phyloP scores from a whole-genome alignment of 2,888 invertebrate species.

The Diarsia mendica region DNA sequence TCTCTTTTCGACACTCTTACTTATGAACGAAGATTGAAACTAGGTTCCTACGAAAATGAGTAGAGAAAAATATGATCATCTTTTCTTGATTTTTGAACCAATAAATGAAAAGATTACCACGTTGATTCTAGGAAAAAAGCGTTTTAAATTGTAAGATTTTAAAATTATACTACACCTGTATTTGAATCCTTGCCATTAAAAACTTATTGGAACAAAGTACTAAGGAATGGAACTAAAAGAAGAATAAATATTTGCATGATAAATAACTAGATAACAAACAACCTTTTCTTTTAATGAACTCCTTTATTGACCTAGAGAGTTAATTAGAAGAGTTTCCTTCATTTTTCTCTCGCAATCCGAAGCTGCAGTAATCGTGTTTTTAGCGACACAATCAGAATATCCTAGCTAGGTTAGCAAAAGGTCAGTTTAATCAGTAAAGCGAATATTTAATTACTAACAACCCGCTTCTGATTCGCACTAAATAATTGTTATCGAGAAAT shows the following conservation, averaged over 20 bases:
- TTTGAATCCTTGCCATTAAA: neutral
- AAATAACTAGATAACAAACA: constrained; percentile 8
- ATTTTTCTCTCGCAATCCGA: constrained; percentile 26
- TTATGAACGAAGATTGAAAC: neutral
- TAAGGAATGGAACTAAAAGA: neutral
- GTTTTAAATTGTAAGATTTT: neutral
- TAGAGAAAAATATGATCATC: neutral
- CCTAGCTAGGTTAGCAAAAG: constrained; percentile 33
- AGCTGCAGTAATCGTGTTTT: constrained; percentile 10
- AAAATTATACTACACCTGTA: neutral
- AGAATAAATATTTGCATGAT: neutral
- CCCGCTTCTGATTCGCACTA: neutral
- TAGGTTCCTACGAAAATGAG: neutral
- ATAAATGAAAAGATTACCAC: neutral
- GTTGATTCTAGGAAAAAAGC: neutral
- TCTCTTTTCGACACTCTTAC: too few species aligned
- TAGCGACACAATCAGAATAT: constrained; percentile 14
- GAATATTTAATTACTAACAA: constrained; percentile 15
- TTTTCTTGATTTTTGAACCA: neutral
- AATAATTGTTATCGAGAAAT: neutral
- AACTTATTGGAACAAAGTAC: neutral
- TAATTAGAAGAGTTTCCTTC: constrained; percentile 21
- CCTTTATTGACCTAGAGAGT: too few species aligned
- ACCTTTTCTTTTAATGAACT: neutral
- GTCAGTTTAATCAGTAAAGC: constrained; percentile 34